Conservation (phyloP, 2,113 vertebrate species). For the Burhinus bistriatus region DNA sequence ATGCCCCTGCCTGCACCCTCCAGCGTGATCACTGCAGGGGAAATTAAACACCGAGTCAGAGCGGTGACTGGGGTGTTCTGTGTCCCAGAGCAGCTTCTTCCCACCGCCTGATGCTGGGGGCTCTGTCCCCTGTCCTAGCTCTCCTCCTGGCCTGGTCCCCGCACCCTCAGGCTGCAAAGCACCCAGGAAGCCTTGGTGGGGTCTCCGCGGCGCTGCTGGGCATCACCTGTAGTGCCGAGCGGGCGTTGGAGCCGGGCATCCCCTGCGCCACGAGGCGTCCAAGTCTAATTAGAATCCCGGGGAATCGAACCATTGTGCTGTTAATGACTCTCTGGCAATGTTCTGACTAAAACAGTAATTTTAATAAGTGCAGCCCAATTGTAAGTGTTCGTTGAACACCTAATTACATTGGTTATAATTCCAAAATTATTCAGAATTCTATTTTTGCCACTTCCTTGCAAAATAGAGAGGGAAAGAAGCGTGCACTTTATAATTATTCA, state of each 20-base stretch:
- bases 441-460: slow-evolving; percentile 33
- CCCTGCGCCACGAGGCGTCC: slow-evolving; percentile 25
- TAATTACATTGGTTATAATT: slow-evolving; percentile 73
- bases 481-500: slow-evolving; percentile 63
- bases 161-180: fast-evolving
- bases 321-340: slow-evolving; percentile 75
- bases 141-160: background rate
- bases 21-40: background rate
- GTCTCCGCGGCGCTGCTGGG: background rate
- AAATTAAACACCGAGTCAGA: background rate
- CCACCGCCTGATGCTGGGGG: background rate
- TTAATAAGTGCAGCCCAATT: slow-evolving; percentile 71
- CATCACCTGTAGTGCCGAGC: background rate
- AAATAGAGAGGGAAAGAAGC: slow-evolving; percentile 40
- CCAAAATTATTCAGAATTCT: slow-evolving; percentile 67
- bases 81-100: background rate
- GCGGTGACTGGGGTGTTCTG: background rate
- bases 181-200: background rate
- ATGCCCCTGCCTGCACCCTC: background rate
- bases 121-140: background rate
- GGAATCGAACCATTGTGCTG: slow-evolving; percentile 70
- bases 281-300: slow-evolving; percentile 70
- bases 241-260: background rate
- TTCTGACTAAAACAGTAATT: slow-evolving; percentile 77
- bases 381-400: slow-evolving; percentile 71